Percentiles rank a stretch among this genome's conserved stretches.
Conservation (phyloP, 2,797 vertebrate species). For the Ceryle rudis region DNA sequence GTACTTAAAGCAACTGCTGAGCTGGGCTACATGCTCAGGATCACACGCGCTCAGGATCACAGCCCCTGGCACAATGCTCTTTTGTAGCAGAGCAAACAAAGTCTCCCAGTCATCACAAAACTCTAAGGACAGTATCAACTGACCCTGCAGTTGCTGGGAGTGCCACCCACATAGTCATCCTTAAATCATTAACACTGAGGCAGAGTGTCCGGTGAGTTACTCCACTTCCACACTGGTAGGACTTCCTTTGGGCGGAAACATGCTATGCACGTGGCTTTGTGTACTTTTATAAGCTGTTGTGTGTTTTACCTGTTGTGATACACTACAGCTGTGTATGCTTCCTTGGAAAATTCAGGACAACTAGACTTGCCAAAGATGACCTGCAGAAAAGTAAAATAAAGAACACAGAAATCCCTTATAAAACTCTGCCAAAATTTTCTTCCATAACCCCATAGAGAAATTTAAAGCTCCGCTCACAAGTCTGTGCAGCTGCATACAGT, state of each 20-base stretch:
- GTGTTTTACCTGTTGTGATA: conserved; percentile 95
- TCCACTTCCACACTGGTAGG: not conserved
- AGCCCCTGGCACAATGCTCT: not conserved
- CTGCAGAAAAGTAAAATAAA: conserved; percentile 73
- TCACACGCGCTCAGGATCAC: not conserved
- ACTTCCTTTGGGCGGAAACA: not conserved
- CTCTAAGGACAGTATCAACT: not conserved
- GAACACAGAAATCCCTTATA: not conserved
- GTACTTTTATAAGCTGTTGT: not conserved
- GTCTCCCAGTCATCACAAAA: not conserved
- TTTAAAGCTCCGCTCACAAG: not conserved
- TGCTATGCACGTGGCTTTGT: rapidly evolving
- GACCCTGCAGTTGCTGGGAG: not conserved
- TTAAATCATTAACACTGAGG: not conserved
- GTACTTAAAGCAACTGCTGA: not conserved
- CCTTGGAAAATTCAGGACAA: conserved; percentile 95
- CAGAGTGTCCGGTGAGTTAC: not conserved
- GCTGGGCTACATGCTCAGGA: not conserved
- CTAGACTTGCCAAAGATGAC: conserved; percentile 99
- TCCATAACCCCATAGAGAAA: not conserved
- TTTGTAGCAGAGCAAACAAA: conserved; percentile 1
- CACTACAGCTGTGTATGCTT: conserved; percentile 96
- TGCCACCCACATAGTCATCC: not conserved
- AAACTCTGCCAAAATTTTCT: not conserved
- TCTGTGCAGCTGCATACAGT: not conserved